Evolutionary conservation across 2,113 vertebrate species (phyloP).

Genomic region (Petaurus breviceps): DNA sequence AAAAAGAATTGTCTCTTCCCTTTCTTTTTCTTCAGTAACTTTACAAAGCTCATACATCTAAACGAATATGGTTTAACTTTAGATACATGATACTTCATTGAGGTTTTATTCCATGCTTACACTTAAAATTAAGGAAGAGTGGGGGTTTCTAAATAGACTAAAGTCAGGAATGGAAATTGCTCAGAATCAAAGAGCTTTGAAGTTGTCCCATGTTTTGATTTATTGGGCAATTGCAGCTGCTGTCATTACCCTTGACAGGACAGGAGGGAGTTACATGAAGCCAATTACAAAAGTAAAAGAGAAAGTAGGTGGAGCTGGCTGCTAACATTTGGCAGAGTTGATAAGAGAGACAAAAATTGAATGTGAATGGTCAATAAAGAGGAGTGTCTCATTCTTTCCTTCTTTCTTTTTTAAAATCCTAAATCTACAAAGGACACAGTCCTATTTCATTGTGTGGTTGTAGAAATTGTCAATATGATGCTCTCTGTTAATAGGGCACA

Average conservation of each 20-base stretch:
- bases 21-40: constrained; percentile 8
- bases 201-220: constrained; percentile 3
- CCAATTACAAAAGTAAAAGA: neutral
- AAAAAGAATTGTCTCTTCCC: neutral
- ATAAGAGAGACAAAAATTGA: neutral
- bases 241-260: neutral
- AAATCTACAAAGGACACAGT: neutral
- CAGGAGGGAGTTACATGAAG: neutral
- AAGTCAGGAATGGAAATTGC: neutral
- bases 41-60: neutral
- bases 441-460: neutral
- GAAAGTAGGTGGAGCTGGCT: neutral
- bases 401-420: neutral
- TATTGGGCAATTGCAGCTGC: neutral
- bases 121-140: neutral
- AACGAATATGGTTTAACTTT: constrained; percentile 18
- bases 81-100: constrained; percentile 14
- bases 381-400: neutral
- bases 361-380: neutral
- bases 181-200: neutral
- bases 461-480: neutral
- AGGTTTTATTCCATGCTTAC: neutral
- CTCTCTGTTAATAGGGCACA: neutral
- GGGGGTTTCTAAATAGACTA: constrained; percentile 15
- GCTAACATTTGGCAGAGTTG: neutral